Conservation (phyloP, 2,888 invertebrate genomes). For the Onthophagus sagittarius region DNA sequence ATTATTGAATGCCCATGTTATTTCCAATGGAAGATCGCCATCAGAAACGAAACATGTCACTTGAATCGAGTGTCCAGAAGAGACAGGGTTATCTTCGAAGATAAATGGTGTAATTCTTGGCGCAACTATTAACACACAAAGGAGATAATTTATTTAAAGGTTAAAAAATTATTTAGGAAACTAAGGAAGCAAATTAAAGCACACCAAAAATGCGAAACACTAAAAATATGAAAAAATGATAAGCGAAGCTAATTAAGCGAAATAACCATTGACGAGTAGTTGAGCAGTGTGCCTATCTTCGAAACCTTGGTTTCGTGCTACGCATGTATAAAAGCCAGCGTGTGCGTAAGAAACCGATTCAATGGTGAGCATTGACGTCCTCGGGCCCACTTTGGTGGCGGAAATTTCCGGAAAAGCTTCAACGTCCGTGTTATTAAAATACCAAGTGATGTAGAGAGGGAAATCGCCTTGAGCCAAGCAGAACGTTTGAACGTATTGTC, state of each 20-base stretch:
- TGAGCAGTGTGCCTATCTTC: slow-evolving; percentile 57
- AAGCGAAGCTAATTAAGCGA: slow-evolving; percentile 5
- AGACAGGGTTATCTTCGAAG: slow-evolving; percentile 61
- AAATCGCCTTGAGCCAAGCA: slow-evolving; percentile 71
- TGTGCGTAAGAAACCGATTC: slow-evolving; percentile 63
- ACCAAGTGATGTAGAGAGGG: slow-evolving; percentile 71
- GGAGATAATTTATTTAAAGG: slow-evolving; percentile 1
- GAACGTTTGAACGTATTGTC: slow-evolving; percentile 64
- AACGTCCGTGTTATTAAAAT: slow-evolving; percentile 63
- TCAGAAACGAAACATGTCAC: slow-evolving; percentile 62
- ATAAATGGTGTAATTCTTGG: slow-evolving; percentile 61
- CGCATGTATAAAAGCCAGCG: slow-evolving; percentile 64
- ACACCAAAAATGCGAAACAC: slow-evolving; percentile 11
- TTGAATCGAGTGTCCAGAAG: slow-evolving; percentile 60
- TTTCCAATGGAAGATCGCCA: slow-evolving; percentile 68
- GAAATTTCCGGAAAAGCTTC: slow-evolving; percentile 55
- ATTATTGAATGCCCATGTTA: slow-evolving; percentile 70
- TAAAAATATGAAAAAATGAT: too few relatives aligned
- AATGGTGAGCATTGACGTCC: slow-evolving; percentile 66
- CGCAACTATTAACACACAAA: slow-evolving; percentile 40
- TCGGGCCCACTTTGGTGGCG: slow-evolving; percentile 54
- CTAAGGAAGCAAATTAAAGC: too few relatives aligned
- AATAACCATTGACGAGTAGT: slow-evolving; percentile 64
- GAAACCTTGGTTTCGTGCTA: slow-evolving; percentile 62
- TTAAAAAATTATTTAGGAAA: slow-evolving; percentile 25